A percentile compares a stretch with the other conserved stretches of the same genome.
Conservation (phyloP, 2,888 invertebrate species). For the Craniophora ligustri region DNA sequence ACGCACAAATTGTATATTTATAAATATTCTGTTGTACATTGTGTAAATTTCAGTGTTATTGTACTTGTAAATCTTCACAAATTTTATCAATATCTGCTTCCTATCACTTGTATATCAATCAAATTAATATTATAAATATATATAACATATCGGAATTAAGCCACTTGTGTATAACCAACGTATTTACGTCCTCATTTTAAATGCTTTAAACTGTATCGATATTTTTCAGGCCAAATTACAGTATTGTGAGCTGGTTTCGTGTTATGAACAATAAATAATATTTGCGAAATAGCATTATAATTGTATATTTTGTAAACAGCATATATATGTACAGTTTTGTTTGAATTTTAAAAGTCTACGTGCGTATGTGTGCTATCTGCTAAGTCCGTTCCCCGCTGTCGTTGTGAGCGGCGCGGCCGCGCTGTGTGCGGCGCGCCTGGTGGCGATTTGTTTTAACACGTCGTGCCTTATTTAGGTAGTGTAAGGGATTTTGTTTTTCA, state of each 20-base stretch:
- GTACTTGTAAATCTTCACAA: constrained; percentile 40
- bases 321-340: constrained; percentile 65
- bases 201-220: constrained; percentile 55
- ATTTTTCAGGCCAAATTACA: constrained; percentile 66
- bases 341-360: constrained; percentile 54
- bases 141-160: constrained; percentile 53
- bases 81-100: constrained; percentile 37
- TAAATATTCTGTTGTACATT: constrained; percentile 69
- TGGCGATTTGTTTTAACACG: constrained; percentile 72
- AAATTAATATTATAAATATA: constrained; percentile 33
- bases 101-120: constrained; percentile 40
- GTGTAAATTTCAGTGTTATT: constrained; percentile 70
- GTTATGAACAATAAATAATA: constrained; percentile 38
- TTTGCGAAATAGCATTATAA: constrained; percentile 48
- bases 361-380: constrained; percentile 58
- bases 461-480: constrained; percentile 87
- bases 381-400: constrained; percentile 46
- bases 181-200: constrained; percentile 30
- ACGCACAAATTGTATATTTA: constrained; percentile 58
- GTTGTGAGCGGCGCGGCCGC: constrained; percentile 28
- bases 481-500: constrained; percentile 86
- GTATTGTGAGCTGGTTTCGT: constrained; percentile 50
- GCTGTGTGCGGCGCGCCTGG: constrained; percentile 26
- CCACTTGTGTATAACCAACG: constrained; percentile 33
- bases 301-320: constrained; percentile 69